Base-by-base conservation (phyloP, 2,888 invertebrate species). In the Orthosia cruda region DNA sequence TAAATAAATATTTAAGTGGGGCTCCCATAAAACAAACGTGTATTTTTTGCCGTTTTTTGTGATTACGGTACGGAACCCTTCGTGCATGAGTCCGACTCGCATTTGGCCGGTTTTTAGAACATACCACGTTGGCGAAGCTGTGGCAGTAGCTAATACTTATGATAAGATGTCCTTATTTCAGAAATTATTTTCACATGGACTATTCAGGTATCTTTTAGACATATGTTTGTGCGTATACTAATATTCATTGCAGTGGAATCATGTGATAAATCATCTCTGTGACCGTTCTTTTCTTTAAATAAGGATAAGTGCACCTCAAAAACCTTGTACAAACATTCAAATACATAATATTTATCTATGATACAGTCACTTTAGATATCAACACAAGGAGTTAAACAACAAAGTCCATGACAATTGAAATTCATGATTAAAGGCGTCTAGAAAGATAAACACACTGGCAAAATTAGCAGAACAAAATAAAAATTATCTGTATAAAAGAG, bases 341-440 rank as follows among this genome's bases (percentile, higher is more conserved):
- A 40, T 54, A 54, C 12, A 20, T 20, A 23, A 26, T 40, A 9
- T 55, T 7, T 15, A 15, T 18, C 2, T 0, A 2, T 23, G 11
- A 45, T 9, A 55, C 23, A 40, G 18, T 47, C 20, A 63, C 15
- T 55, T 49, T 40, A 11, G 3, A 55, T 11, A 9, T 20, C 47
- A 20, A 11, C 66, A 66, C 20, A 5, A n/a, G 15, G 71, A 47
- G 40, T 15, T 20, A 49, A n/a, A n/a, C n/a, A n/a, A n/a, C n/a
- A n/a, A n/a, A n/a, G 57, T 66, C 67, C 67, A 67, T 57, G 55
- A 66, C 70, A 47, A 15, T 20, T 57, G 4, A 26, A 57, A 57
- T 32, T 54, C 3, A 67, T 50, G 18, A 23, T 58, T 20, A 52
- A 66, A 66, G 16, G 4, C 32, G n/a, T 67, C 50, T 49, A 54